Base-by-base conservation (phyloP, 2,888 invertebrate species). In the Lasius platythorax region DNA sequence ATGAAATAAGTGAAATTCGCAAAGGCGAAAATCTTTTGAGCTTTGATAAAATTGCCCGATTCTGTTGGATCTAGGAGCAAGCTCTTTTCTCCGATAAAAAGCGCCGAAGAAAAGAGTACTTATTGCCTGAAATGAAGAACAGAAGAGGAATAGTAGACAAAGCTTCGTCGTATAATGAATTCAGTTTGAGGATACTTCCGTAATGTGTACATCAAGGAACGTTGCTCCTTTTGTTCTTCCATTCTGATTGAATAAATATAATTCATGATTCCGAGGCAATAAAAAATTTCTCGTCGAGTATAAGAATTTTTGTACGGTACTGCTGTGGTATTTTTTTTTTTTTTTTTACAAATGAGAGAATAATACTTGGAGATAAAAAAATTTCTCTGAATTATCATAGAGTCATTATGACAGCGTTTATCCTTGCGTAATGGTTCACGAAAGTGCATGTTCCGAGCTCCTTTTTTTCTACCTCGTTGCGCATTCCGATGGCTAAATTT, bases 101-200 rank as follows among this genome's bases (percentile, higher is more conserved):
- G 76, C 43, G 82, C 70, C 30, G 79, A 56, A 72, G 61, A 63
- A 84, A 83, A 30, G 40, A 81, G 33, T 78, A 85, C 78, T 88
- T 87, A 85, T 86, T 87, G 72, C 76, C 23, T 56, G 23, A 83
- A 83, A 84, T 88, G 61, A 64, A 46, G 63, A 50, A 64, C 28
- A 61, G 73, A 68, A 67, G 61, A 43, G 56, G 68, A 79, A 67
- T 76, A 50, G 43, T 53, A 61, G 79, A 15, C 61, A 50, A 73
- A 70, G 37, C 70, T 63, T 40, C 37, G 68, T 61, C 53, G 64
- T 79, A 76, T 83, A 85, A 91, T 88, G 89, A 91, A 91, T 91
- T 91, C 87, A 86, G 85, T 89, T 88, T 86, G 87, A 88, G 70
- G 75, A 74, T 61, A 76, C 79, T 74, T 61, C 67, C 53, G 53